phyloP scores from a whole-genome alignment of 2,888 invertebrate species.

The Malthinus flaveolus region DNA sequence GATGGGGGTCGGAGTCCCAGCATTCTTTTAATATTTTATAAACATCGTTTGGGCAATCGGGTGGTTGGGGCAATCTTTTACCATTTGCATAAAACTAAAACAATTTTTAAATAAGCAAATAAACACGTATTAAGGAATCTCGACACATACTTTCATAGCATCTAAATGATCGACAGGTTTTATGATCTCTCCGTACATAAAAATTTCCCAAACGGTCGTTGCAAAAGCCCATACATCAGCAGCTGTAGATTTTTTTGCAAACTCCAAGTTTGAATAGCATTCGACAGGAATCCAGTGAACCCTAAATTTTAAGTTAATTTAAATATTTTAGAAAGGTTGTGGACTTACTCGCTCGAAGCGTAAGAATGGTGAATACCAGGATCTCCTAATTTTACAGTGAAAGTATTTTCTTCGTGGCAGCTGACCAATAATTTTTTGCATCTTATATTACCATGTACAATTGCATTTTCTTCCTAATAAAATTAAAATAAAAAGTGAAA shows the following conservation, averaged over 20 bases:
- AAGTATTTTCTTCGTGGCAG: slow-evolving; percentile 67
- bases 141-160: slow-evolving; percentile 44
- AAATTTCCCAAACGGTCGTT: slow-evolving; percentile 92
- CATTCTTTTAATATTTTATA: slow-evolving; percentile 78
- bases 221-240: slow-evolving; percentile 92
- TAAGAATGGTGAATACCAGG: slow-evolving; percentile 72
- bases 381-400: slow-evolving; percentile 81
- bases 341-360: slow-evolving; percentile 67
- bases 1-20: slow-evolving; percentile 75
- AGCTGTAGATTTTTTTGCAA: slow-evolving; percentile 67
- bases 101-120: background rate
- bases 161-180: slow-evolving; percentile 43
- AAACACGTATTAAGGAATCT: too few relatives aligned
- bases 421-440: slow-evolving; percentile 82
- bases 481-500: background rate
- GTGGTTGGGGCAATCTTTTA: slow-evolving; percentile 67
- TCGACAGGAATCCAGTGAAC: slow-evolving; percentile 91
- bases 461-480: slow-evolving; percentile 70
- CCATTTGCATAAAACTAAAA: slow-evolving; percentile 69
- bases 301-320: slow-evolving; percentile 54
- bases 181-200: slow-evolving; percentile 68
- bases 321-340: background rate
- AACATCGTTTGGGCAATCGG: slow-evolving; percentile 73
- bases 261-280: slow-evolving; percentile 70
- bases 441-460: slow-evolving; percentile 84